Base-by-base conservation (phyloP, 2,113 vertebrate genomes). In the Montifringilla adamsi region DNA sequence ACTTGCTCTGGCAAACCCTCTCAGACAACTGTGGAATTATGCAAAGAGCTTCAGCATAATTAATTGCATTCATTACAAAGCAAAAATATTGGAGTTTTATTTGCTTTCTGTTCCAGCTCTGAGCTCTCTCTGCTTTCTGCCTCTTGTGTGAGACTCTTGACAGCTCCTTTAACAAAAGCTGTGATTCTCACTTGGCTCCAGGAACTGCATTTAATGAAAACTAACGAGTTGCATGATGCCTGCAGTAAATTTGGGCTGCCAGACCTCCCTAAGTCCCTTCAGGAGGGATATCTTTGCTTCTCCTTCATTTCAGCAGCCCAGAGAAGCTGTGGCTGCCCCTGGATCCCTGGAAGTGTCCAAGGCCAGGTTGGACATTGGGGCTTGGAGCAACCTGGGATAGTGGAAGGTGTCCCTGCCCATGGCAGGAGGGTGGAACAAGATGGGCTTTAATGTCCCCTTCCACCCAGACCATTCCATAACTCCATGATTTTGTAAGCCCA, bases 41-140 rank as follows among this genome's bases (percentile, higher is more conserved):
- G 64, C 72, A 70, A 50, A 63, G 46, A 88, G 47, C 66, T 86
- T 66, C 70, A n/a, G 44, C 70, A 70, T 58, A 68, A 90, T 77
- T 83, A 76, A 87, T 80, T 44, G 49, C 6, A 64, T 69, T 78
- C 62, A 62, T 90, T 80, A 69, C 33, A 53, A 68, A 88, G 49
- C 23, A 37, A 28, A 64, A 73, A 55, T 37, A 76, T 46, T 62
- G 58, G 31, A 46, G 41, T 56, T 89, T 77, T 84, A 39, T 95
- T 95, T 90, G 83, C 83, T 90, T 86, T 92, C 76, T 74, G 52
- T 70, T 93, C 68, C 76, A 86, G 75, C 59, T 50, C 27, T 11
- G 30, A 16, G 39, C 4, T 43, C 75, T 84, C 76, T 55, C 46
- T 16, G 39, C 64, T 77, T 55, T 59, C 70, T 59, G 59, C 37